Conservation (phyloP, 2,113 vertebrate genomes). For the Piaya cayana region DNA sequence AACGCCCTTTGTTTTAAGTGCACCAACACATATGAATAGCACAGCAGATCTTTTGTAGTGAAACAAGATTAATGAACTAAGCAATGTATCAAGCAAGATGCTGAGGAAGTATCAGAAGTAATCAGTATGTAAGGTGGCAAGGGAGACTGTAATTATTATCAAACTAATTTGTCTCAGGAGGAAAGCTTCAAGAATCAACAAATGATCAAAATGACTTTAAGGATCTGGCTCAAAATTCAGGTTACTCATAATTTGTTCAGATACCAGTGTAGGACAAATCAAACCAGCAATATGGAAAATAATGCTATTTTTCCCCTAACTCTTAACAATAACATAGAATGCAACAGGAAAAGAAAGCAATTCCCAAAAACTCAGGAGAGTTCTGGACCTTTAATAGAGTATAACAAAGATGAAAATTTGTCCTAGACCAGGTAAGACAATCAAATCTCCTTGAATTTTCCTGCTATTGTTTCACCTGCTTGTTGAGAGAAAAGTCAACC, state of each 20-base stretch:
- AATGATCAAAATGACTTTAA: slow-evolving; percentile 6
- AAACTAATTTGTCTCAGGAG: neutral
- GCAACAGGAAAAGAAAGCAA: neutral
- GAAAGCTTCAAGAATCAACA: neutral
- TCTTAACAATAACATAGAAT: neutral
- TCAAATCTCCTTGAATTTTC: neutral
- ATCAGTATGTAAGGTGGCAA: neutral
- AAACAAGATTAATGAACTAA: neutral
- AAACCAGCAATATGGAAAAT: neutral
- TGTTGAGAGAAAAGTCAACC: neutral
- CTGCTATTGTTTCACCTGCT: neutral
- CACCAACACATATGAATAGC: neutral
- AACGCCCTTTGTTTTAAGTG: neutral
- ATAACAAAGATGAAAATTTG: neutral
- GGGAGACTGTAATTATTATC: neutral
- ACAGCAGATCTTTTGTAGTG: neutral
- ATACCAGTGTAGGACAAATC: neutral
- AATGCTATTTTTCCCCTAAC: neutral
- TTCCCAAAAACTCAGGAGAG: neutral
- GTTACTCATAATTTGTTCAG: neutral
- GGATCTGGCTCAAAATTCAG: neutral
- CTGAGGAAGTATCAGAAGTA: neutral
- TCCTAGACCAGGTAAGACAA: neutral
- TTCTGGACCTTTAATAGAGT: neutral
- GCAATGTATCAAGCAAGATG: neutral